Evolutionary conservation across 2,888 invertebrate genomes (phyloP).

Genomic region (Crepidodera aurea): DNA sequence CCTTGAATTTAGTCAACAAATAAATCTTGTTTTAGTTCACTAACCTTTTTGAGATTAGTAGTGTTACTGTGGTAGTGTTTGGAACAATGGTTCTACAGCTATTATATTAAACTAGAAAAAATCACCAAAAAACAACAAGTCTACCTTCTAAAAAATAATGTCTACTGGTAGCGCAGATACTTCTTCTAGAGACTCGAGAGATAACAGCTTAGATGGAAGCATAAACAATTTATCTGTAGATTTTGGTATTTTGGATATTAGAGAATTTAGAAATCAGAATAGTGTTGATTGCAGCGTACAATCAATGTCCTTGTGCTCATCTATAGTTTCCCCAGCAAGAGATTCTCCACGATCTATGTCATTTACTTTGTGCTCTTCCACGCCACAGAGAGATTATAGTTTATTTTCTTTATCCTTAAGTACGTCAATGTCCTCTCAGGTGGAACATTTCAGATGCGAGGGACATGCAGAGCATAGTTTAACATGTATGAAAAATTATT

Average conservation of each 20-base stretch:
- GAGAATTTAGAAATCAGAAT: not conserved
- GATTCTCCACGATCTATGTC: not conserved
- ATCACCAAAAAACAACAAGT: no score
- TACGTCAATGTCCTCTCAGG: slow-evolving; percentile 65
- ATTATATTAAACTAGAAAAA: no score
- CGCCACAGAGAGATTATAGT: not conserved
- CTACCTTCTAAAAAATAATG: not conserved
- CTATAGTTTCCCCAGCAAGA: slow-evolving; percentile 35
- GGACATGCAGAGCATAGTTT: slow-evolving; percentile 85
- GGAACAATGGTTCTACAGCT: no score
- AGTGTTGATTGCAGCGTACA: not conserved
- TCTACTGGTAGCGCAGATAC: slow-evolving; percentile 50
- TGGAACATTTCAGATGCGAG: slow-evolving; percentile 78
- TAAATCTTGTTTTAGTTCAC: no score
- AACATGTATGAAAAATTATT: slow-evolving; percentile 82
- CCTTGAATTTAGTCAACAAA: no score
- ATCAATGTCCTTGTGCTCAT: slow-evolving; percentile 61
- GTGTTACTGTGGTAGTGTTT: no score
- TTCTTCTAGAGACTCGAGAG: slow-evolving; percentile 56
- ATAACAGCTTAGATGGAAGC: slow-evolving; percentile 50
- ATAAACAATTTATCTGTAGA: slow-evolving; percentile 70
- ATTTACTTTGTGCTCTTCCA: not conserved
- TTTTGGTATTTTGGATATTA: slow-evolving; percentile 65
- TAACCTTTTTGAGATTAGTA: no score
- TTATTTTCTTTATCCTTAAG: not conserved